These are phyloP conservation scores for Colistium nudipinnis DNA, from an alignment of 2,113 vertebrate genomes.

Conservation along the genomic window DNA sequence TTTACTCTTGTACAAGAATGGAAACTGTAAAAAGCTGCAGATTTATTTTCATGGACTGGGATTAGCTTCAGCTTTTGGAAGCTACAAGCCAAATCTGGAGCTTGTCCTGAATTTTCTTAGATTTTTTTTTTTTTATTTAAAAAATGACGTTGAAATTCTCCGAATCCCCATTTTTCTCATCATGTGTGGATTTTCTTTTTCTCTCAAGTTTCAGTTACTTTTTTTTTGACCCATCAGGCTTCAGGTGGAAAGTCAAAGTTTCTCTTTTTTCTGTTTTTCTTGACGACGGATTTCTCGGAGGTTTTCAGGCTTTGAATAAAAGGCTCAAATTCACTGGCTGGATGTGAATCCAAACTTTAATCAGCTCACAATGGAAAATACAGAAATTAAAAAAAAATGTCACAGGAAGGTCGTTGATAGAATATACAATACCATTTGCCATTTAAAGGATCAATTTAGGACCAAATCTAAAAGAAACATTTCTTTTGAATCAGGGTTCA, in stretches of 20 bases:
- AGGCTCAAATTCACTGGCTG: slow-evolving; percentile 3
- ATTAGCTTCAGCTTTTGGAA: background rate
- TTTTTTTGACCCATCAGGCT: background rate
- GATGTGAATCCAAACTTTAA: no score
- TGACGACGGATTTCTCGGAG: slow-evolving; percentile 11
- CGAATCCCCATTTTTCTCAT: background rate
- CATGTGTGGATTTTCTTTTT: background rate
- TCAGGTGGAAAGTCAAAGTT: background rate
- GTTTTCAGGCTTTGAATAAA: slow-evolving; percentile 37
- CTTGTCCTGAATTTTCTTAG: no score
- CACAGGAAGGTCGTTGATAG: no score
- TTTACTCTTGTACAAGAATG: slow-evolving; percentile 39
- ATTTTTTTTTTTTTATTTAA: background rate
- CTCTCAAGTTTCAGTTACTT: background rate
- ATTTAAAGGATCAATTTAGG: no score
- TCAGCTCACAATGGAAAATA: no score
- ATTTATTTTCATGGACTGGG: slow-evolving; percentile 55
- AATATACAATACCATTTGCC: no score
- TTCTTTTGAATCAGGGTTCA: no score
- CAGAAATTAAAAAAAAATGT: no score
- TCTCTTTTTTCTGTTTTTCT: slow-evolving; percentile 1
- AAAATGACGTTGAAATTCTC: background rate
- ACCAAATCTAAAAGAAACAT: no score
- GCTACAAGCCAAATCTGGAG: background rate
- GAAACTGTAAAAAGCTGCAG: slow-evolving; percentile 50